Base-by-base conservation (phyloP, 2,888 invertebrate genomes). In the Plusia festucae region DNA sequence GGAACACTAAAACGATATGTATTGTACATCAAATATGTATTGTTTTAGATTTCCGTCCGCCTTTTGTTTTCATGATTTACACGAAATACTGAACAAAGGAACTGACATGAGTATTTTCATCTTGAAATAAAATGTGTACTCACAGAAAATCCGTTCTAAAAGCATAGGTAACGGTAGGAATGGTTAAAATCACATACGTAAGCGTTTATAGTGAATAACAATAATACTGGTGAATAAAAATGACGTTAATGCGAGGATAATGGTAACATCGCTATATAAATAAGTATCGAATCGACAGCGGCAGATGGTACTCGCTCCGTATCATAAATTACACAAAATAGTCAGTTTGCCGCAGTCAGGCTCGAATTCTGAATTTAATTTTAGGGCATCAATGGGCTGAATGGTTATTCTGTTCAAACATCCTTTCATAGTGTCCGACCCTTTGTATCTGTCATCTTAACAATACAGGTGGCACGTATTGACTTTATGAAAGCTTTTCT, bases 311-410 rank as follows among this genome's bases (percentile, higher is more conserved):
- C 16, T 24, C 24, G 46, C 54, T 40, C 51, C 27, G 13, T 53
- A 61, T 62, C 64, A 73, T 80, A 74, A 80, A 81, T 73, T 74
- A 69, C 46, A 53, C 24, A 54, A 62, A 72, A 68, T 70, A 71
- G 62, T 44, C 64, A 57, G 64, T 53, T 46, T 24, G 44, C 52
- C 55, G 49, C 60, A n/a, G 32, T 58, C 60, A 62, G 63, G 22
- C 27, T 22, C n/a, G 51, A 32, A 63, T 53, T 53, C 20, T 64
- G 61, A 59, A 64, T 60, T 60, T n/a, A 62, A 71, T 55, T 69
- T 55, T n/a, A 59, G 40, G 11, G 1, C 22, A 24, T 56, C 30
- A 55, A 66, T 53, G 24, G 8, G 18, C 46, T 24, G 6, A 66
- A 53, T 52, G 7, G 22, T 56, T 60, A 46, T 40, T 16, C 16